Evolutionary conservation across 2,797 vertebrate species (phyloP).

Genomic region (Cossypha caffra): DNA sequence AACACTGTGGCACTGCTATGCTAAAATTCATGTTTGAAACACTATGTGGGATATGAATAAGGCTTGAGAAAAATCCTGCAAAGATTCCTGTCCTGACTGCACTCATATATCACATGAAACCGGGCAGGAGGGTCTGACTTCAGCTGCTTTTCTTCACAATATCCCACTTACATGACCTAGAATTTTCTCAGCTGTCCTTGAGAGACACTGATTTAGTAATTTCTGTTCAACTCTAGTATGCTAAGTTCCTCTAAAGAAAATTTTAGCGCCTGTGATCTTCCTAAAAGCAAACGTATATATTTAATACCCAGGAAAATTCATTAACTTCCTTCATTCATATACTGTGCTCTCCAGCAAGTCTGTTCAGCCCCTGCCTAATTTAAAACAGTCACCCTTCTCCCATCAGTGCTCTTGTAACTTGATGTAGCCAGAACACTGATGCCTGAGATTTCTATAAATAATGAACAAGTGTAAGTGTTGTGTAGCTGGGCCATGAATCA

Average conservation of each 20-base stretch:
- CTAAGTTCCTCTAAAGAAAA: background rate
- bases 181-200: background rate
- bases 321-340: background rate
- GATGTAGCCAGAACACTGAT: background rate
- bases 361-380: background rate
- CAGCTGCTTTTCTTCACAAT: background rate
- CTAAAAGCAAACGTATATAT: background rate
- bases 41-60: background rate
- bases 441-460: constrained; percentile 14
- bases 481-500: constrained; percentile 1
- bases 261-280: background rate
- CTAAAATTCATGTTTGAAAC: background rate
- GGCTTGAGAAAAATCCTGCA: background rate
- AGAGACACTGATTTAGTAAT: background rate
- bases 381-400: background rate
- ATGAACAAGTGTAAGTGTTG: background rate
- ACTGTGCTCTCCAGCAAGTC: background rate
- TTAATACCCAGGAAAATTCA: background rate
- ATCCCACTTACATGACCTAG: rapidly evolving
- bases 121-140: background rate
- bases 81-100: background rate
- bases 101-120: background rate
- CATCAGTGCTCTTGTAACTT: background rate
- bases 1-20: background rate
- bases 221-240: background rate